A percentile compares a stretch with the other conserved stretches of the same genome.
Evolutionary conservation across 2,797 vertebrate genomes (phyloP).

Genomic region (Ataeniobius toweri): DNA sequence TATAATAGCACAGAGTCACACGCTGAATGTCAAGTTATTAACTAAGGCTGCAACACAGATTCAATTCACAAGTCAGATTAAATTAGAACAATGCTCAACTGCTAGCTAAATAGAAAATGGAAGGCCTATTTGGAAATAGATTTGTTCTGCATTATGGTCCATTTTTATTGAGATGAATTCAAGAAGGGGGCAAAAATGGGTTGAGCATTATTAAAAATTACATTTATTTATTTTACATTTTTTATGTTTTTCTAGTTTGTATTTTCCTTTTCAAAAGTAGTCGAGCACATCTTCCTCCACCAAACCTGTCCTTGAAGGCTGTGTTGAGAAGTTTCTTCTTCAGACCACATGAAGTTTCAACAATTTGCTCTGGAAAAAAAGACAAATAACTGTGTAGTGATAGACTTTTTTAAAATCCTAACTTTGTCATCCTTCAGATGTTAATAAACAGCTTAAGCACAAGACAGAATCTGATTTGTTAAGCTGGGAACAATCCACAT

Average conservation of each 20-base stretch:
- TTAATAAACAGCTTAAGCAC: slow-evolving; percentile 41
- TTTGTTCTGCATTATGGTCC: slow-evolving; percentile 34
- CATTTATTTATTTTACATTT: slow-evolving; percentile 10
- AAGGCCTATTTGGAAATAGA: slow-evolving; percentile 48
- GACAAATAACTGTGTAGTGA: slow-evolving; percentile 60
- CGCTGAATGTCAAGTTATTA: slow-evolving; percentile 78
- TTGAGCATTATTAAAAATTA: not conserved
- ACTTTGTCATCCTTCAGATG: slow-evolving; percentile 29
- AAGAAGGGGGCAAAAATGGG: not conserved
- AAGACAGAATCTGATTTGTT: slow-evolving; percentile 1
- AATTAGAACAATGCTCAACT: slow-evolving; percentile 68
- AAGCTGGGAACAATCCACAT: too few species aligned
- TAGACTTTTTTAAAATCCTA: not conserved
- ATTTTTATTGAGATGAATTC: slow-evolving; percentile 37
- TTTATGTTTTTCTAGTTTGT: not conserved
- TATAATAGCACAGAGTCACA: slow-evolving; percentile 66
- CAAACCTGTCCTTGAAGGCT: slow-evolving; percentile 20
- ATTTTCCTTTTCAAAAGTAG: not conserved
- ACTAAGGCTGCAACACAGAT: slow-evolving; percentile 66
- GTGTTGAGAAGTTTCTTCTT: slow-evolving; percentile 66
- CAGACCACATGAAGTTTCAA: slow-evolving; percentile 60
- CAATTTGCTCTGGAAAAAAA: slow-evolving; percentile 69
- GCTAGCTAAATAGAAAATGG: slow-evolving; percentile 60
- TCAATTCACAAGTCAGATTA: slow-evolving; percentile 63
- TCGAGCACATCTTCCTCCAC: slow-evolving; percentile 19